These are phyloP conservation scores for Peromyscus aztecus DNA, from an alignment of 2,797 vertebrate genomes.

Conservation along the genomic window DNA sequence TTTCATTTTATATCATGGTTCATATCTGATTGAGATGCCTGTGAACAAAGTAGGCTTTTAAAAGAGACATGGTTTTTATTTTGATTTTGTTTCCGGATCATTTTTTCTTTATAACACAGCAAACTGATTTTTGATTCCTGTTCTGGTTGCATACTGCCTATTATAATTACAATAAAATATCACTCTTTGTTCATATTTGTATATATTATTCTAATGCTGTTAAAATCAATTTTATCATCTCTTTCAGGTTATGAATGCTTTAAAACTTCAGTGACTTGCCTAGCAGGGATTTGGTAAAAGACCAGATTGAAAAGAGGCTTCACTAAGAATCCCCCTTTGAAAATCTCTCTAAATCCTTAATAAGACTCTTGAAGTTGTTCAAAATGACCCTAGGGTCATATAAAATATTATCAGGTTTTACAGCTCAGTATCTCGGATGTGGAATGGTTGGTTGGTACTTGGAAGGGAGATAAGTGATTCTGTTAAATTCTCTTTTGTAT, in stretches of 20 bases:
- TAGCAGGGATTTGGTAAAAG: slow-evolving; percentile 51
- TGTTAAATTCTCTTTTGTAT: neutral
- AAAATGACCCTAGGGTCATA: slow-evolving; percentile 28
- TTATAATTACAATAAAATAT: neutral
- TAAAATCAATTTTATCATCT: neutral
- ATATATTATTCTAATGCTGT: neutral
- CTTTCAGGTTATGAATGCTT: slow-evolving; percentile 46
- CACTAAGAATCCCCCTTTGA: slow-evolving; percentile 22
- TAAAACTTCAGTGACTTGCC: slow-evolving; percentile 48
- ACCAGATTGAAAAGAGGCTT: slow-evolving; percentile 57
- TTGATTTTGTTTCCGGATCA: neutral
- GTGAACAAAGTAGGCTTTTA: neutral
- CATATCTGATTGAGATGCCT: neutral
- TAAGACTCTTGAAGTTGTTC: slow-evolving; percentile 40
- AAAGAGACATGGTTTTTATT: neutral
- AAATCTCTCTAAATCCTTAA: slow-evolving; percentile 11
- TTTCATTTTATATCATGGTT: neutral
- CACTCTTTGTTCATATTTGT: neutral
- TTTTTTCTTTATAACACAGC: neutral
- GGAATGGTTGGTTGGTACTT: neutral
- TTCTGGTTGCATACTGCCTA: neutral
- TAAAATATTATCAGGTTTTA: slow-evolving; percentile 51
- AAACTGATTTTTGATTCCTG: neutral
- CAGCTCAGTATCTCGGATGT: neutral
- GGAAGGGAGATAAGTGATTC: neutral